Percentiles rank a stretch among this genome's conserved stretches.
Evolutionary conservation across 2,797 vertebrate genomes (phyloP).

Genomic region (Falco rusticolus): DNA sequence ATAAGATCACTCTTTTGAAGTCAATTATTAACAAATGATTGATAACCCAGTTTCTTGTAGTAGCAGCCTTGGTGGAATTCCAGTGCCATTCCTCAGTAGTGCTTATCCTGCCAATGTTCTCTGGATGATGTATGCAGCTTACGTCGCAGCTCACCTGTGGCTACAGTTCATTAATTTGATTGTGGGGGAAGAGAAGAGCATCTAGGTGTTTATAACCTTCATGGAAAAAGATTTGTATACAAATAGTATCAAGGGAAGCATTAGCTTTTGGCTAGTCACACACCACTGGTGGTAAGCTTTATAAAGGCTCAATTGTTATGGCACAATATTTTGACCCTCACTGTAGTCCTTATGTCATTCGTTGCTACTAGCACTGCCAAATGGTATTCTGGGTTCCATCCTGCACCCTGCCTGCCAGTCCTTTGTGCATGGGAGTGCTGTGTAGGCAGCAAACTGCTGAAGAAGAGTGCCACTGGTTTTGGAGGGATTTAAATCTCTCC

Average conservation of each 20-base stretch:
- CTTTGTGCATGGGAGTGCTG: neutral
- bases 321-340: neutral
- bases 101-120: neutral
- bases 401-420: neutral
- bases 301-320: neutral
- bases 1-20: constrained; percentile 57
- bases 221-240: neutral
- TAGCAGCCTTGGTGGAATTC: constrained; percentile 42
- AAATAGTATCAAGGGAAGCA: neutral
- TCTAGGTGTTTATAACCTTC: neutral
- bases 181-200: neutral
- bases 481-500: neutral
- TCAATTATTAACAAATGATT: constrained; percentile 49
- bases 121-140: neutral
- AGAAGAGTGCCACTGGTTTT: neutral
- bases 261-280: neutral
- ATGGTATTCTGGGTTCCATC: neutral
- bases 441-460: neutral
- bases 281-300: neutral
- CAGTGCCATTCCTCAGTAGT: neutral
- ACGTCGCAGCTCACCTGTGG: neutral
- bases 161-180: neutral
- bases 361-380: neutral
- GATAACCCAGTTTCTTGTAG: constrained; percentile 59
- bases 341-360: neutral